These are phyloP conservation scores for Diachasma alloeum DNA, from an alignment of 1,140 invertebrate species.

Conservation along the genomic window DNA sequence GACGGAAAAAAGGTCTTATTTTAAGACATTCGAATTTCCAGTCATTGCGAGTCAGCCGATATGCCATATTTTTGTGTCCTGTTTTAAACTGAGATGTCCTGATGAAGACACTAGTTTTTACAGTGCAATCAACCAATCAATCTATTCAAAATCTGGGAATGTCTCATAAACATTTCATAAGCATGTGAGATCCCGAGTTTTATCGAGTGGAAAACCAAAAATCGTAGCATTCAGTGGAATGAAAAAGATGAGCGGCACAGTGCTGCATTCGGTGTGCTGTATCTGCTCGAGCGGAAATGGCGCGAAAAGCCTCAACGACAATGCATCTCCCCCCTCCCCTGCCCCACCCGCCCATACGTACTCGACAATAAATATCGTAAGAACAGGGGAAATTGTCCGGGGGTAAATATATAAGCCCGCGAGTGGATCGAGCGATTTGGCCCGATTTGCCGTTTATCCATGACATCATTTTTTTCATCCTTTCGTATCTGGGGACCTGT, in stretches of 20 bases:
- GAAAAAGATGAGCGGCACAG: not conserved
- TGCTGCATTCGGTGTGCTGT: not conserved
- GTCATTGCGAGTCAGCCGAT: no score
- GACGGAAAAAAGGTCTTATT: no score
- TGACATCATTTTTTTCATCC: not conserved
- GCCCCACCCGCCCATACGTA: not conserved
- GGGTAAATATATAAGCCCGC: not conserved
- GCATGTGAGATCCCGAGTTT: not conserved
- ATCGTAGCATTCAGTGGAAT: not conserved
- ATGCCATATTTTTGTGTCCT: no score
- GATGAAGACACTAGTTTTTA: no score
- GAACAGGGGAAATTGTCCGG: not conserved
- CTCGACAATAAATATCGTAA: not conserved
- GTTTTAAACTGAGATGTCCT: no score
- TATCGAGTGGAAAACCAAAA: not conserved
- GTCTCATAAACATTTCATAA: not conserved
- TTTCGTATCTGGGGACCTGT: not conserved
- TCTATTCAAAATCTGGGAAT: not conserved
- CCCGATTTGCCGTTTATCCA: not conserved
- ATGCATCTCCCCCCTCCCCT: no score
- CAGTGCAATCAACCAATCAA: no score
- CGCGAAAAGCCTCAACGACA: not conserved
- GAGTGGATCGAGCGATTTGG: not conserved
- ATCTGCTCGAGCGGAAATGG: not conserved
- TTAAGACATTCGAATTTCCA: no score